Evolutionary conservation across 2,797 vertebrate species (phyloP).

Genomic region (Pseudochirops cupreus): DNA sequence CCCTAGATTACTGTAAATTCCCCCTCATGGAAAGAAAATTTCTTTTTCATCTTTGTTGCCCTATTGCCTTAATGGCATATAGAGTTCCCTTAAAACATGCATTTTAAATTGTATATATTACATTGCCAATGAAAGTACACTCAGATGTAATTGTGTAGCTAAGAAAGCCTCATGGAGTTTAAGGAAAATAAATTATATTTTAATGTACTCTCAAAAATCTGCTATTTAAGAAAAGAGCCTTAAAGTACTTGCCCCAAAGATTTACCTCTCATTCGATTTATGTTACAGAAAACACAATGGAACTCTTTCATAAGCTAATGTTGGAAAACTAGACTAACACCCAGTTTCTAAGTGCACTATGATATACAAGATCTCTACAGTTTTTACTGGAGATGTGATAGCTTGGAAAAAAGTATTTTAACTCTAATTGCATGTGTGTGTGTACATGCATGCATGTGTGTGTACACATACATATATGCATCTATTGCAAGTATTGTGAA

Average conservation of each 20-base stretch:
- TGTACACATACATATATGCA: neutral
- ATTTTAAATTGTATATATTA: neutral
- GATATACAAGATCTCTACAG: neutral
- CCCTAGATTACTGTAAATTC: neutral
- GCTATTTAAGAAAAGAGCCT: neutral
- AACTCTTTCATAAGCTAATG: neutral
- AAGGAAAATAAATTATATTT: neutral
- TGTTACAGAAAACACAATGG: neutral
- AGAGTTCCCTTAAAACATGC: neutral
- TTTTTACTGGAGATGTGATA: neutral
- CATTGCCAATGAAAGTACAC: neutral
- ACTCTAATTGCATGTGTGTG: neutral
- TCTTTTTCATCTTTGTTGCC: neutral
- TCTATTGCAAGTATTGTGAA: neutral
- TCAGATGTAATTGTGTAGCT: neutral
- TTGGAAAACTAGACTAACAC: neutral
- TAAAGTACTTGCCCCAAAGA: neutral
- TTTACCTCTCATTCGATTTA: neutral
- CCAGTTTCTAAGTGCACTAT: neutral
- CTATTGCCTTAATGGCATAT: neutral
- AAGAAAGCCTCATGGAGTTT: neutral
- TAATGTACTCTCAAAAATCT: neutral
- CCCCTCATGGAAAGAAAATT: neutral
- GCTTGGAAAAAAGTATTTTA: neutral
- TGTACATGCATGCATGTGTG: too few species aligned